Conservation (phyloP, 1,140 invertebrate genomes). For the Acromyrmex charruanus region DNA sequence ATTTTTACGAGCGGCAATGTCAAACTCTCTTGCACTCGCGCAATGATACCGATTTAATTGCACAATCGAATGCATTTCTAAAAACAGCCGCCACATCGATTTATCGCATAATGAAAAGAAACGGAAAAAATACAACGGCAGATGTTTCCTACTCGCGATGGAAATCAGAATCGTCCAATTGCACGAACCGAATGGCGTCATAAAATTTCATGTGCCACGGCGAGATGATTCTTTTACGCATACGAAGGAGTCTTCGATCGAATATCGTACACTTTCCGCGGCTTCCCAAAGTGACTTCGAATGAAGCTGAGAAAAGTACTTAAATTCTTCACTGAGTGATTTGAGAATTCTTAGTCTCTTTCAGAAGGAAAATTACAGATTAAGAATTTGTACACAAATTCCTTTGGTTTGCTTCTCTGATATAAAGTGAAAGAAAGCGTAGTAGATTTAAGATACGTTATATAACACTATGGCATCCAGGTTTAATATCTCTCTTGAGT, state of each 20-base stretch:
- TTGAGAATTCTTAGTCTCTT: background rate
- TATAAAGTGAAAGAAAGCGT: background rate
- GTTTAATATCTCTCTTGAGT: conserved; percentile 18
- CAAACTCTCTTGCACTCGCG: background rate
- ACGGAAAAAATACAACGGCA: background rate
- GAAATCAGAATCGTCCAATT: conserved; percentile 48
- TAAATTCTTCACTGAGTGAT: background rate
- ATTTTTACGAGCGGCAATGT: background rate
- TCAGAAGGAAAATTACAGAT: background rate
- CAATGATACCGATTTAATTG: background rate
- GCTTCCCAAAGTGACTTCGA: conserved; percentile 23
- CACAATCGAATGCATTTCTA: background rate
- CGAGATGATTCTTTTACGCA: conserved; percentile 21
- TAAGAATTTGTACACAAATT: conserved; percentile 15
- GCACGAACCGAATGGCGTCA: conserved; percentile 9
- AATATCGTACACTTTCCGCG: conserved; percentile 7
- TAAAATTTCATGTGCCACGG: conserved; percentile 51
- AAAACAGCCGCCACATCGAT: conserved; percentile 1
- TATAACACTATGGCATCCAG: background rate
- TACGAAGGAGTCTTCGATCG: background rate
- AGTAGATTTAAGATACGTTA: background rate
- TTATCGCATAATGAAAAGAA: background rate
- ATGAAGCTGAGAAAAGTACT: conserved; percentile 16
- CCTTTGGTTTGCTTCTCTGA: background rate
- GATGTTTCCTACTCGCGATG: conserved; percentile 27